Conservation (phyloP, 2,797 vertebrate genomes). For the Falco naumanni region DNA sequence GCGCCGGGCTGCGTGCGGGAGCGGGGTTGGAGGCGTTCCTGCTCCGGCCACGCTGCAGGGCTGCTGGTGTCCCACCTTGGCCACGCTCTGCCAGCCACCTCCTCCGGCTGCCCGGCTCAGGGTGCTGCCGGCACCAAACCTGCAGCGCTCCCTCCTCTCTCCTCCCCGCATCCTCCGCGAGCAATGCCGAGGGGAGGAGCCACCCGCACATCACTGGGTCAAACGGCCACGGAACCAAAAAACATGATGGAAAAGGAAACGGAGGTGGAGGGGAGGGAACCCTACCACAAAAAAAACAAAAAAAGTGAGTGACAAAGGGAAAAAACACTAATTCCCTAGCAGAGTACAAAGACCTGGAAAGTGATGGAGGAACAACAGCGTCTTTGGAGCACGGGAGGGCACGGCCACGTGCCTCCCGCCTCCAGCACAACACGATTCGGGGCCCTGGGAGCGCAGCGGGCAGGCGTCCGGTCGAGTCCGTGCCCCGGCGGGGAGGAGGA, state of each 20-base stretch:
- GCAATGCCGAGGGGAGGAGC: slow-evolving; percentile 5
- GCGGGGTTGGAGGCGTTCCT: not conserved
- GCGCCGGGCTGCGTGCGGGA: not conserved
- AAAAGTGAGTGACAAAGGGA: not conserved
- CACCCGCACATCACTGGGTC: not conserved
- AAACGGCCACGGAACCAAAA: slow-evolving; percentile 37
- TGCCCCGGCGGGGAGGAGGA: slow-evolving; percentile 63
- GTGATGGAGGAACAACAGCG: slow-evolving; percentile 62
- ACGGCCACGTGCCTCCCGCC: slow-evolving; percentile 43
- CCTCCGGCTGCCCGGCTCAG: not conserved
- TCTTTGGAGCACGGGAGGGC: slow-evolving; percentile 65
- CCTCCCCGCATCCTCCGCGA: not conserved
- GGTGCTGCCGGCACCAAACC: not conserved
- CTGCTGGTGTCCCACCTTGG: slow-evolving; percentile 68
- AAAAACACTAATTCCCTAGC: slow-evolving; percentile 28
- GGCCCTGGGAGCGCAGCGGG: slow-evolving; percentile 52
- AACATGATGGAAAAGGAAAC: not conserved
- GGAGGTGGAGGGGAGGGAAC: not conserved
- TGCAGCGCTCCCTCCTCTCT: not conserved
- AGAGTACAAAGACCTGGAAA: slow-evolving; percentile 66
- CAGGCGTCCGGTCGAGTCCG: slow-evolving; percentile 58
- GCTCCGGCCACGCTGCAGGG: not conserved
- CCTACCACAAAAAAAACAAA: not conserved
- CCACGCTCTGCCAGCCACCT: slow-evolving; percentile 40
- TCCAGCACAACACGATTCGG: slow-evolving; percentile 60